phyloP scores from a whole-genome alignment of 2,113 vertebrate species.

The Paraplagusia blochii region DNA sequence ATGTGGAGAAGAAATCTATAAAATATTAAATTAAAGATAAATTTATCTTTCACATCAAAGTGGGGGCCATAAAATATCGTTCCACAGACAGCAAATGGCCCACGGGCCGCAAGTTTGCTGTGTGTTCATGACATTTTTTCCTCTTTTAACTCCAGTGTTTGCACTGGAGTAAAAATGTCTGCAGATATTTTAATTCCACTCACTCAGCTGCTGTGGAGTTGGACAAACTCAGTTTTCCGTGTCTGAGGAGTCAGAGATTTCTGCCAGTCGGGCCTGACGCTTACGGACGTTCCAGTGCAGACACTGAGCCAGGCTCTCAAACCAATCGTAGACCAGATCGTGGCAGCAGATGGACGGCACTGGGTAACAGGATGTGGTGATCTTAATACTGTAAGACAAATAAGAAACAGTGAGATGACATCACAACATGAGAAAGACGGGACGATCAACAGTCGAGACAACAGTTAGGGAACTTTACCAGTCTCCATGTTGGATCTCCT shows the following conservation, averaged over 20 bases:
- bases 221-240: conserved; percentile 69
- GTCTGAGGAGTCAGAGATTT: conserved; percentile 72
- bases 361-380: conserved; percentile 80
- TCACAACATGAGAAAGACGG: neutral
- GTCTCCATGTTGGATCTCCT: conserved; percentile 81
- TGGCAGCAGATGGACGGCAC: conserved; percentile 83
- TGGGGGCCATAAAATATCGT: no score
- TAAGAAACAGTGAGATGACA: neutral
- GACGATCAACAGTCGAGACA: neutral
- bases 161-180: no score
- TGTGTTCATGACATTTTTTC: neutral
- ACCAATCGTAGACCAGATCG: conserved; percentile 83
- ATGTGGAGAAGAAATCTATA: no score
- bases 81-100: no score
- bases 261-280: conserved; percentile 72
- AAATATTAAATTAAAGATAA: no score
- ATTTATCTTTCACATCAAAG: no score
- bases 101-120: no score
- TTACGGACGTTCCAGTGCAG: conserved; percentile 84
- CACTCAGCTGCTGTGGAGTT: neutral
- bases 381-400: conserved; percentile 73
- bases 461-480: conserved; percentile 51
- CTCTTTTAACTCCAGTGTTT: no score
- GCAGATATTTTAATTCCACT: neutral
- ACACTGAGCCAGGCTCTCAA: conserved; percentile 81